phyloP scores from a whole-genome alignment of 2,888 invertebrate species.

The Troides helena region DNA sequence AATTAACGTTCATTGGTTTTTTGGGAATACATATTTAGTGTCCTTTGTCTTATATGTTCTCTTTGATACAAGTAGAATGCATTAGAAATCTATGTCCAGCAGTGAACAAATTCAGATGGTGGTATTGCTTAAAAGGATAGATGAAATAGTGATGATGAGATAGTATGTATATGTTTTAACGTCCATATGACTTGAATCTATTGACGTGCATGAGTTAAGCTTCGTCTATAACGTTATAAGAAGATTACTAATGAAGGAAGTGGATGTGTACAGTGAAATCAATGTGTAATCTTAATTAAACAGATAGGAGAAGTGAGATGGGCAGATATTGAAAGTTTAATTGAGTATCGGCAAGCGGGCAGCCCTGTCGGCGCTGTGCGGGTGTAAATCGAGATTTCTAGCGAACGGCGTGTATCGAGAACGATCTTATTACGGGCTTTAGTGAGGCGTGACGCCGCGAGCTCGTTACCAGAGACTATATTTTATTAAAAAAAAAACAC shows the following conservation, averaged over 20 bases:
- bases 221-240: background rate
- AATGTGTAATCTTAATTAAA: conserved; percentile 19
- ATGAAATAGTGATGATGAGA: too few species aligned
- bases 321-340: conserved; percentile 25
- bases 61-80: too few species aligned
- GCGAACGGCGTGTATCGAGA: conserved; percentile 39
- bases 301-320: conserved; percentile 13
- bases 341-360: conserved; percentile 21
- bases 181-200: background rate
- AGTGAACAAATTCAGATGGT: too few species aligned
- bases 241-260: conserved; percentile 10
- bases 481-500: conserved; percentile 8
- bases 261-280: conserved; percentile 2
- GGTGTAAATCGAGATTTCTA: conserved; percentile 39
- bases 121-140: too few species aligned
- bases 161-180: too few species aligned
- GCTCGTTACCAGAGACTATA: conserved; percentile 34
- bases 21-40: too few species aligned
- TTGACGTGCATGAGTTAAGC: background rate
- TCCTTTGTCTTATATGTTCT: too few species aligned
- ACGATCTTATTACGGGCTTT: conserved; percentile 38
- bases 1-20: too few species aligned
- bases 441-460: conserved; percentile 38
- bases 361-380: conserved; percentile 21
- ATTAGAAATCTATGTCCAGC: too few species aligned